Conservation (phyloP, 2,113 vertebrate species). For the Ramphastos sulfuratus region DNA sequence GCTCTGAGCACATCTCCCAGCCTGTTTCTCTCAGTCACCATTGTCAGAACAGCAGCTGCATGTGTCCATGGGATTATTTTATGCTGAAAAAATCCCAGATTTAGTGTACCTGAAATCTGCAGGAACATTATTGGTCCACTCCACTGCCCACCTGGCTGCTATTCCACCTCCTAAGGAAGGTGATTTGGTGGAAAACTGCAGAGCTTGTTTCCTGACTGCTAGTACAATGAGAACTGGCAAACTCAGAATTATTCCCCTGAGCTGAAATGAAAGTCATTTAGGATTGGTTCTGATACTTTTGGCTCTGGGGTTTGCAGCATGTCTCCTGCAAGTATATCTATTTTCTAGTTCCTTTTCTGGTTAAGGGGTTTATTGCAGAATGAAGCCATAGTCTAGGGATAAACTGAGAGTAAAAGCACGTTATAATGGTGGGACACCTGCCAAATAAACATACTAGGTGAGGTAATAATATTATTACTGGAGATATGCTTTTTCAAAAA, state of each 20-base stretch:
- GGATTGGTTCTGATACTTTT: background rate
- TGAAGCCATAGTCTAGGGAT: background rate
- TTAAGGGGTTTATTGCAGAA: background rate
- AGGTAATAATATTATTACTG: background rate
- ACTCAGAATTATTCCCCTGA: background rate
- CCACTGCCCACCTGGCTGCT: background rate
- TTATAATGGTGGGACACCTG: background rate
- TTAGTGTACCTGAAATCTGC: constrained; percentile 1
- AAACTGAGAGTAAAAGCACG: fast-evolving
- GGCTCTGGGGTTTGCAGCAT: background rate
- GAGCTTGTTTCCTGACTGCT: background rate
- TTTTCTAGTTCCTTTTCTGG: background rate
- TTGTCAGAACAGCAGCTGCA: constrained; percentile 52
- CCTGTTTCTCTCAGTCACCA: background rate
- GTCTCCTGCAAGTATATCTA: background rate
- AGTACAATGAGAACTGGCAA: background rate
- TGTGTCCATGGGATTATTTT: background rate
- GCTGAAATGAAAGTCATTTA: background rate
- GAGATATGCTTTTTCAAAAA: background rate
- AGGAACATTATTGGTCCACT: background rate
- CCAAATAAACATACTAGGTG: fast-evolving
- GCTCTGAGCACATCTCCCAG: background rate
- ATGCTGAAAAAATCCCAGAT: background rate
- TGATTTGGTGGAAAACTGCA: background rate
- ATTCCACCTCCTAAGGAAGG: background rate